Conservation (phyloP, 2,113 vertebrate species). For the Melanotaenia duboulayi region DNA sequence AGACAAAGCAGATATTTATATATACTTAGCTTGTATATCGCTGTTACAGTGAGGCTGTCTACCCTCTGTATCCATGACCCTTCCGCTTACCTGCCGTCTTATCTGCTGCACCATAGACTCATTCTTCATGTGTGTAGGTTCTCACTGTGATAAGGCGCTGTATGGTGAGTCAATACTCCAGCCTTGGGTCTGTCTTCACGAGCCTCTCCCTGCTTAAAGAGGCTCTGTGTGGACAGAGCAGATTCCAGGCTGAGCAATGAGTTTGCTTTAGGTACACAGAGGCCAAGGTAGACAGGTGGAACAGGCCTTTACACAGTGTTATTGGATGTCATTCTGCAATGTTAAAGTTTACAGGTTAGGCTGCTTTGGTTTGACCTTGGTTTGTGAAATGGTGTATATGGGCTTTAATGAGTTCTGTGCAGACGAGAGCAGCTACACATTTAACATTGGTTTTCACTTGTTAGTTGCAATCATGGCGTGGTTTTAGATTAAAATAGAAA, state of each 20-base stretch:
- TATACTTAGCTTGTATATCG: conserved; percentile 54
- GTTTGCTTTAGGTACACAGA: conserved; percentile 74
- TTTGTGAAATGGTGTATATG: conserved; percentile 19
- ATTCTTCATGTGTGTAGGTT: conserved; percentile 76
- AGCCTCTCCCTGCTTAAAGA: conserved; percentile 75
- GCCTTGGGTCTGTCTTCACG: conserved; percentile 67
- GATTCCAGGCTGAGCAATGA: conserved; percentile 75
- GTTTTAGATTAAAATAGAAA: neutral
- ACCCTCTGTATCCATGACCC: conserved; percentile 68
- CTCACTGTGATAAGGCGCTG: conserved; percentile 77
- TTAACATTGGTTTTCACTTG: conserved; percentile 9
- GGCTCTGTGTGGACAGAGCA: conserved; percentile 66
- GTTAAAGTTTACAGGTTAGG: conserved; percentile 48
- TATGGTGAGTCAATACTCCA: conserved; percentile 73
- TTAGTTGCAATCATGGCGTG: neutral
- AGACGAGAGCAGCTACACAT: neutral
- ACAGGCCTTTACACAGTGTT: conserved; percentile 63
- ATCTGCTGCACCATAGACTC: conserved; percentile 71
- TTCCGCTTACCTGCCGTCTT: conserved; percentile 73
- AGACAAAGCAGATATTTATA: conserved; percentile 68
- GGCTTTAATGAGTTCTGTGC: neutral
- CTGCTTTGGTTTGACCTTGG: conserved; percentile 31
- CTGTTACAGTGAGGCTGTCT: conserved; percentile 33
- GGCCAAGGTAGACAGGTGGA: conserved; percentile 64
- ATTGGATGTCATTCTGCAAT: conserved; percentile 27